A percentile compares a stretch with the other conserved stretches of the same genome.
Evolutionary conservation across 2,888 invertebrate species (phyloP).

Genomic region (Aplocera efformata): DNA sequence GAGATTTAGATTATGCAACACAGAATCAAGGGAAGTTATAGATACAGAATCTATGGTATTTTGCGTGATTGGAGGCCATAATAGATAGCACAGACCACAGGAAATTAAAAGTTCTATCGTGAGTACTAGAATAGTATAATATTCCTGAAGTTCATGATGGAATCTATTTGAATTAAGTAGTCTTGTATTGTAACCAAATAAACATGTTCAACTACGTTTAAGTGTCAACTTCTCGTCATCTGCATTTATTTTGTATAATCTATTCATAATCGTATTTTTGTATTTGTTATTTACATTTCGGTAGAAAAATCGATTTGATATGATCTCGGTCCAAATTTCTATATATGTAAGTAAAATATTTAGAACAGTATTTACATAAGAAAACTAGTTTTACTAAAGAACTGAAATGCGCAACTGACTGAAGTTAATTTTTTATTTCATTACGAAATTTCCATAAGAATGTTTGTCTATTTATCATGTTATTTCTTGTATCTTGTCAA

Average conservation of each 20-base stretch:
- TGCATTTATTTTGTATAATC: slow-evolving; percentile 35
- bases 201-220: slow-evolving; percentile 2
- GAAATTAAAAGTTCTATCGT: too few species aligned
- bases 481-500: neutral
- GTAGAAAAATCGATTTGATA: slow-evolving; percentile 14
- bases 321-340: slow-evolving; percentile 28
- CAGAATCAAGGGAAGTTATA: too few species aligned
- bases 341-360: slow-evolving; percentile 10
- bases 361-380: slow-evolving; percentile 3
- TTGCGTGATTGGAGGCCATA: too few species aligned
- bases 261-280: slow-evolving; percentile 23
- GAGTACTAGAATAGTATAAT: too few species aligned
- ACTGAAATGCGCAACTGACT: slow-evolving; percentile 1
- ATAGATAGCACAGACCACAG: too few species aligned
- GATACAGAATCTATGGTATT: too few species aligned
- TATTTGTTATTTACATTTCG: slow-evolving; percentile 20
- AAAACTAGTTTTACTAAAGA: slow-evolving; percentile 1
- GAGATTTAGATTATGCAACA: too few species aligned
- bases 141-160: too few species aligned
- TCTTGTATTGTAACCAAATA: neutral
- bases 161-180: too few species aligned
- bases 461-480: slow-evolving; percentile 13
- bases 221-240: slow-evolving; percentile 20
- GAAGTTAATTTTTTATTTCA: neutral
- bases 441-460: neutral